Evolutionary conservation across 1,140 invertebrate genomes (phyloP), one percentile per base, ranked within the genome.

Genomic region (Glossosoma conforme): DNA sequence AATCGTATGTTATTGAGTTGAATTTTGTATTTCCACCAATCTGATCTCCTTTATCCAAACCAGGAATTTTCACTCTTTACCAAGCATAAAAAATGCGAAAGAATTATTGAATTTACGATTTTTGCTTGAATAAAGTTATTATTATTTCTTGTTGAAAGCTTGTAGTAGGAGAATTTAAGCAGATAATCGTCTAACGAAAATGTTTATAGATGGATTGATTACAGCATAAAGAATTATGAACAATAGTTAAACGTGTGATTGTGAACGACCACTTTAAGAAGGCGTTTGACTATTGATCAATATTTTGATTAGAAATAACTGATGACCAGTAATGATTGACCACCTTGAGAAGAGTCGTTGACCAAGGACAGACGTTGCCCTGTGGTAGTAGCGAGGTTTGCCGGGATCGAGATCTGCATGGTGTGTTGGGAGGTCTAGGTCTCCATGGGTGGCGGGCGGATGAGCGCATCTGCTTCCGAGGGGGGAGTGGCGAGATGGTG

Each of bases 401-500:
- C 15, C n/a, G n/a, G 3, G 30, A 15, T 15, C 15, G 30, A 15
- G 19, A 25, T n/a, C 11, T 24, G 2, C 11, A 13, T 44, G 43
- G 14, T n/a, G n/a, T 15, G 32, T 35, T 32, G 41, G 21, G 41
- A 8, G 21, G 37, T 44, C 38, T 47, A 49, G 32, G 38, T 49
- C 18, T 37, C 24, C 6, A 32, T 46, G 22, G 22, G 28, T 21
- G 56, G 62, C 18, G 25, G 54, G 37, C 22, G 43, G 21, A 50
- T 52, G 33, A 57, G 50, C 18, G 55, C 55, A 35, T 57, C 55
- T 3, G 50, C 50, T 38, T 57, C 55, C 56, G 55, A 60, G 62
- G 61, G 63, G 60, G 64, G 68, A 61, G 66, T 67, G 61, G 47
- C 63, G 59, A 61, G 58, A 28, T 49, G 36, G 15, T 30, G n/a